These are phyloP conservation scores for Pterostichus niger DNA, from an alignment of 2,888 invertebrate genomes.

Conservation along the genomic window DNA sequence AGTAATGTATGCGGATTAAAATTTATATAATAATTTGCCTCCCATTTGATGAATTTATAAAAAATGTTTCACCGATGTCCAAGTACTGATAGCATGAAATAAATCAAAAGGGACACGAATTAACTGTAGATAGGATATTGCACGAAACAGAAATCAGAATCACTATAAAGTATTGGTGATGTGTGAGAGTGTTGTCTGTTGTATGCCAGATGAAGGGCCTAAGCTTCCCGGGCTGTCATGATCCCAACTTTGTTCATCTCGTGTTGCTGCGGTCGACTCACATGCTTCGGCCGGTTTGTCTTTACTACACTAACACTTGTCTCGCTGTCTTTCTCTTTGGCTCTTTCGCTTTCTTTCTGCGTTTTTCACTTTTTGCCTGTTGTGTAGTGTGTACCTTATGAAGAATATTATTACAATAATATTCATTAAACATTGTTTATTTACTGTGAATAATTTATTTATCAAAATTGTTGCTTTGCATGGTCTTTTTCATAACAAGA, in stretches of 20 bases:
- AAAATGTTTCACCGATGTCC: not conserved
- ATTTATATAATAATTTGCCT: conserved; percentile 67
- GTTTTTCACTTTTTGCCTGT: not conserved
- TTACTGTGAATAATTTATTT: not conserved
- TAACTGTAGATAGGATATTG: not conserved
- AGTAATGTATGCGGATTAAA: conserved; percentile 68
- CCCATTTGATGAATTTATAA: not conserved
- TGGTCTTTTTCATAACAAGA: conserved; percentile 10
- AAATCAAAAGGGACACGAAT: conserved; percentile 9
- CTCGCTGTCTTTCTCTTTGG: conserved; percentile 44
- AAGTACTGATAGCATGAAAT: not conserved
- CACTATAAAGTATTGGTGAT: conserved; percentile 39
- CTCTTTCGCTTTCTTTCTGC: conserved; percentile 57
- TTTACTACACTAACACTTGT: conserved; percentile 72
- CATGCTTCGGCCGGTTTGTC: conserved; percentile 97
- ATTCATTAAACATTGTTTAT: not conserved
- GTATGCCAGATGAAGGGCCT: conserved; percentile 91
- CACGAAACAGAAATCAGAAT: not conserved
- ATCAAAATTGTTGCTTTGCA: conserved; percentile 65
- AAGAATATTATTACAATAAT: too few species aligned
- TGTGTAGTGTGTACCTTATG: too few species aligned
- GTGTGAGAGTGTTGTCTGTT: conserved; percentile 71
- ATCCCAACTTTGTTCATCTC: conserved; percentile 96
- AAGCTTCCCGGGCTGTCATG: conserved; percentile 97
- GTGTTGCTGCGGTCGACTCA: conserved; percentile 98